Evolutionary conservation across 2,797 vertebrate genomes (phyloP).

Genomic region (Sarcoramphus papa): DNA sequence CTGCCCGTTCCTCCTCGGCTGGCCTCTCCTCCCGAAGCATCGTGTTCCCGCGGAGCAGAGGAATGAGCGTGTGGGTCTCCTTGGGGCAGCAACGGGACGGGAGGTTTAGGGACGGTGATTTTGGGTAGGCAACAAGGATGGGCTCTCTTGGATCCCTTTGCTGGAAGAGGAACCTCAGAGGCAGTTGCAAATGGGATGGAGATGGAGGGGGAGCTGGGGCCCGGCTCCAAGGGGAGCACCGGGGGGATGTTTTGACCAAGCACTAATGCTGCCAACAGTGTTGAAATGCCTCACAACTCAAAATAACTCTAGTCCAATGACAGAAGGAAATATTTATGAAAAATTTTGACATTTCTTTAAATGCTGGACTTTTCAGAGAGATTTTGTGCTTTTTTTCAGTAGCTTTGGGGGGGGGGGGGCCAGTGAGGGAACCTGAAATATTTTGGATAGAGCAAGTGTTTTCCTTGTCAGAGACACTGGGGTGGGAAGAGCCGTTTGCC

Average conservation of each 20-base stretch:
- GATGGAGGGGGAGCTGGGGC: not conserved
- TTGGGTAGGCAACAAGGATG: not conserved
- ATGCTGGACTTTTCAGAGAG: not conserved
- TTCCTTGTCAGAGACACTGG: not conserved
- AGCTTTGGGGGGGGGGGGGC: rapidly evolving
- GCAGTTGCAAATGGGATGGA: not conserved
- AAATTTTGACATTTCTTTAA: not conserved
- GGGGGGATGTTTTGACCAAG: not conserved
- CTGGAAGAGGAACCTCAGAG: not conserved
- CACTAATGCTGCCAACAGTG: not conserved
- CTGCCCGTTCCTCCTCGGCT: not conserved
- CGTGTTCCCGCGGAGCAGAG: not conserved
- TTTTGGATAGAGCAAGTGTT: not conserved
- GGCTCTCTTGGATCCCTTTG: not conserved
- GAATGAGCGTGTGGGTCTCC: not conserved
- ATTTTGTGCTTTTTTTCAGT: not conserved
- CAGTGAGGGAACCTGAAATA: not conserved
- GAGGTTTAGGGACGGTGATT: not conserved
- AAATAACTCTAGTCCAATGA: not conserved
- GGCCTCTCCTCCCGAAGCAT: not conserved
- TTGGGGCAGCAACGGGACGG: rapidly evolving
- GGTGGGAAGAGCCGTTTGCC: rapidly evolving
- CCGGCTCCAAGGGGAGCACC: not conserved
- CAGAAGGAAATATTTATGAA: not conserved
- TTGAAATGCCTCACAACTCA: not conserved